phyloP scores from a whole-genome alignment of 2,888 invertebrate species.

The Argyresthia albistria region DNA sequence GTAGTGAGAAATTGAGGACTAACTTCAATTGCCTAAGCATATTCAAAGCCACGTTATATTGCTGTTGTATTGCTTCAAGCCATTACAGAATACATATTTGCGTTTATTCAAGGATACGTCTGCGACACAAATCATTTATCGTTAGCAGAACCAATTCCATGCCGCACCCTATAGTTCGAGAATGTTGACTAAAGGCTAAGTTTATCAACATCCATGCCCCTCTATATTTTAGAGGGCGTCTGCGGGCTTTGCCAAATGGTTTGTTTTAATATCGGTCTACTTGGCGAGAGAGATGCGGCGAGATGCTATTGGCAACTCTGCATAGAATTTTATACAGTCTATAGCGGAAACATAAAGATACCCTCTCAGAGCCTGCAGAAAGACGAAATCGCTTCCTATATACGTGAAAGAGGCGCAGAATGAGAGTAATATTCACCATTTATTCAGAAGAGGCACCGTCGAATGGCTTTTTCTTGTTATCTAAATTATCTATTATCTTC shows the following conservation, averaged over 20 bases:
- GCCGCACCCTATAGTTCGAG: conserved; percentile 1
- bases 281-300: conserved; percentile 19
- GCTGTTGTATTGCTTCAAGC: no score
- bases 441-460: conserved; percentile 27
- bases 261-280: conserved; percentile 48
- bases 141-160: not conserved
- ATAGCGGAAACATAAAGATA: conserved; percentile 36
- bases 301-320: conserved; percentile 32
- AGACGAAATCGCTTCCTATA: conserved; percentile 12
- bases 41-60: no score
- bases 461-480: conserved; percentile 51
- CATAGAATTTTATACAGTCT: conserved; percentile 21
- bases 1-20: no score
- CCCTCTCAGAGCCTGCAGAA: conserved; percentile 8
- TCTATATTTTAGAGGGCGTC: conserved; percentile 28
- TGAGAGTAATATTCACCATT: conserved; percentile 40
- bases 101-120: no score
- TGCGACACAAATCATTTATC: no score
- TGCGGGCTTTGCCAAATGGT: conserved; percentile 53
- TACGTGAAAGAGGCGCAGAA: conserved; percentile 18
- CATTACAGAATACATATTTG: no score
- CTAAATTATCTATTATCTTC: conserved; percentile 52
- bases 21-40: no score
- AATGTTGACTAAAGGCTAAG: conserved; percentile 31
- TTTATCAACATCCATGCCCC: conserved; percentile 32